These are phyloP conservation scores for Callipepla squamata DNA, from an alignment of 2,113 vertebrate species.

Conservation along the genomic window DNA sequence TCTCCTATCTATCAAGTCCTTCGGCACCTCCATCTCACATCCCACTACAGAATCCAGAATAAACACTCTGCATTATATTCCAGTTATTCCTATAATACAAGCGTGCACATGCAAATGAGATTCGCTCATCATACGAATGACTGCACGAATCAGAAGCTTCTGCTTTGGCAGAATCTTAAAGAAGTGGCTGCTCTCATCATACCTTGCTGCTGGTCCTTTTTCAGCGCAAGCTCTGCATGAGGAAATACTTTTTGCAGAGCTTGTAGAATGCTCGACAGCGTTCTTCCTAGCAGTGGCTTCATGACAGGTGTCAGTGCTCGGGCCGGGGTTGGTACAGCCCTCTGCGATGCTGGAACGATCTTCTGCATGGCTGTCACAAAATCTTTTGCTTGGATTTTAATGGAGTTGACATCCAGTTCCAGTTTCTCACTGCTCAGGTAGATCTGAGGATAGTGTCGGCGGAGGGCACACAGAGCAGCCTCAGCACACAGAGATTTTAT, in stretches of 20 bases:
- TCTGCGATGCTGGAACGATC: slow-evolving; percentile 89
- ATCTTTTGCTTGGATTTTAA: slow-evolving; percentile 86
- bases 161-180: neutral
- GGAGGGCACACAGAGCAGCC: slow-evolving; percentile 90
- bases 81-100: neutral
- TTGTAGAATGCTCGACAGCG: slow-evolving; percentile 79
- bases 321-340: slow-evolving; percentile 87
- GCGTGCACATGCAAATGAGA: neutral
- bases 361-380: slow-evolving; percentile 90
- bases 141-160: neutral
- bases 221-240: slow-evolving; percentile 81
- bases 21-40: neutral
- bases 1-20: rapidly evolving
- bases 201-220: slow-evolving; percentile 78
- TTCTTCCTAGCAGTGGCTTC: slow-evolving; percentile 84
- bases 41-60: neutral
- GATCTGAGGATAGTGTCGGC: slow-evolving; percentile 93
- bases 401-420: slow-evolving; percentile 86
- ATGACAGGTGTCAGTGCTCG: slow-evolving; percentile 82
- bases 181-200: neutral
- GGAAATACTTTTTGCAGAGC: slow-evolving; percentile 87
- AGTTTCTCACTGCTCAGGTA: slow-evolving; percentile 90
- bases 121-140: neutral
- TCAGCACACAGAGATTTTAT: slow-evolving; percentile 93
- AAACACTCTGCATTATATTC: neutral